Evolutionary conservation across 92 coral and sea anemone species (phyloP).

Genomic region (Heliopora coerulea): DNA sequence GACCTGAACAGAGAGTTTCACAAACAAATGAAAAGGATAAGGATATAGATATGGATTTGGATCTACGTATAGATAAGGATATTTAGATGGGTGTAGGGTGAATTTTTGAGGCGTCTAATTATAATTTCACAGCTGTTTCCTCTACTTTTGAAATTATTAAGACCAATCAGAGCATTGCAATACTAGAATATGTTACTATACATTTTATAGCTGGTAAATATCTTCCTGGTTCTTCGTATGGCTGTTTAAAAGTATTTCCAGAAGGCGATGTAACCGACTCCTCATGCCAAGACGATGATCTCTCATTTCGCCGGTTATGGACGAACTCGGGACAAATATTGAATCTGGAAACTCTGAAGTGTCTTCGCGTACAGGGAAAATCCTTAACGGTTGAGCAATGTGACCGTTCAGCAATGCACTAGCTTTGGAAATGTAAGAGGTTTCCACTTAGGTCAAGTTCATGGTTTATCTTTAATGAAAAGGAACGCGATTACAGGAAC

Average conservation of each 20-base stretch:
- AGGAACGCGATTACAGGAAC: not conserved
- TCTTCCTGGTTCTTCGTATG: not conserved
- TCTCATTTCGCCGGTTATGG: slow-evolving; percentile 7
- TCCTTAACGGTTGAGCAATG: slow-evolving; percentile 2
- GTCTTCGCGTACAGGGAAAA: not conserved
- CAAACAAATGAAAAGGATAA: too few relatives aligned
- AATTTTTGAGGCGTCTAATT: too few relatives aligned
- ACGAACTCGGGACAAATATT: not conserved
- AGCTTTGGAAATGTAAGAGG: not conserved
- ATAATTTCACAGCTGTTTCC: too few relatives aligned
- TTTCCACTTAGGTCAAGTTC: too few relatives aligned
- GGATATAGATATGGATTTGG: too few relatives aligned
- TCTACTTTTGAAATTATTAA: too few relatives aligned
- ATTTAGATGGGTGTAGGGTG: too few relatives aligned
- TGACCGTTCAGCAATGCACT: not conserved
- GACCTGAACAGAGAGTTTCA: too few relatives aligned
- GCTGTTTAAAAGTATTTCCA: not conserved
- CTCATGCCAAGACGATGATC: not conserved
- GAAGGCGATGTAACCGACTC: not conserved
- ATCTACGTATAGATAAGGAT: too few relatives aligned
- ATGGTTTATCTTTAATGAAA: not conserved
- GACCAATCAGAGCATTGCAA: too few relatives aligned
- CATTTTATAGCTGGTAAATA: slow-evolving; percentile 9
- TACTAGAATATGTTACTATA: not conserved
- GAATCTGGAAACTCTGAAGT: slow-evolving; percentile 18